Conservation (phyloP, 2,888 invertebrate genomes). For the Drosophila mimica region DNA sequence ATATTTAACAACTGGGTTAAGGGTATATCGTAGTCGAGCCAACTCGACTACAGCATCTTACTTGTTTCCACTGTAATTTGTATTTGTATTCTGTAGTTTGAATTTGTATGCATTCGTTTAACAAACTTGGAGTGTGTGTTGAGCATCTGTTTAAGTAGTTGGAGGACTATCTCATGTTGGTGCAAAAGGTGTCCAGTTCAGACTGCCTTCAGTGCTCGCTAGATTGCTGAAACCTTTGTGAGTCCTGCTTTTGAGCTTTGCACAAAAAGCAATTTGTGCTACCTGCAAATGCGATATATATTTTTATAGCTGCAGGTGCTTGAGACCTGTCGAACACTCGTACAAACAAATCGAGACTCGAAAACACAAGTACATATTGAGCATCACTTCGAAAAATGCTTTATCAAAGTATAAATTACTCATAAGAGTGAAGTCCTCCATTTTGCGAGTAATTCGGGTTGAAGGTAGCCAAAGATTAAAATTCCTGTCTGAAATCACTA, state of each 20-base stretch:
- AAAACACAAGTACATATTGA: not conserved
- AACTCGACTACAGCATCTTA: too few relatives aligned
- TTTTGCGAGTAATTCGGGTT: not conserved
- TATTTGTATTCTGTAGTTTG: not conserved
- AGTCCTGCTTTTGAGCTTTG: slow-evolving; percentile 30
- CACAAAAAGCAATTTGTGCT: slow-evolving; percentile 25
- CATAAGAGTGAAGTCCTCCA: not conserved
- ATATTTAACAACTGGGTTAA: too few relatives aligned
- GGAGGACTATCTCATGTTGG: slow-evolving; percentile 9
- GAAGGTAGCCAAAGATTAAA: not conserved
- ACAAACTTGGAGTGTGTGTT: slow-evolving; percentile 1
- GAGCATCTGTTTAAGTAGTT: not conserved
- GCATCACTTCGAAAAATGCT: not conserved
- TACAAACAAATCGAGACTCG: not conserved
- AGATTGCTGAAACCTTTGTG: slow-evolving; percentile 38
- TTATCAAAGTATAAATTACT: not conserved
- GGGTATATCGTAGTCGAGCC: too few relatives aligned
- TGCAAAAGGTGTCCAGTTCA: slow-evolving; percentile 55
- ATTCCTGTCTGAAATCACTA: not conserved
- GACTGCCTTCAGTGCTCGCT: slow-evolving; percentile 41
- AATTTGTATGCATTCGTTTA: not conserved
- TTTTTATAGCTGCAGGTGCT: slow-evolving; percentile 28
- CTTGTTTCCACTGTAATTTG: not conserved
- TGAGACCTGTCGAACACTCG: slow-evolving; percentile 22
- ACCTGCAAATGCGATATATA: slow-evolving; percentile 19